These are phyloP conservation scores for Buteo buteo DNA, from an alignment of 2,113 vertebrate species.

Conservation along the genomic window DNA sequence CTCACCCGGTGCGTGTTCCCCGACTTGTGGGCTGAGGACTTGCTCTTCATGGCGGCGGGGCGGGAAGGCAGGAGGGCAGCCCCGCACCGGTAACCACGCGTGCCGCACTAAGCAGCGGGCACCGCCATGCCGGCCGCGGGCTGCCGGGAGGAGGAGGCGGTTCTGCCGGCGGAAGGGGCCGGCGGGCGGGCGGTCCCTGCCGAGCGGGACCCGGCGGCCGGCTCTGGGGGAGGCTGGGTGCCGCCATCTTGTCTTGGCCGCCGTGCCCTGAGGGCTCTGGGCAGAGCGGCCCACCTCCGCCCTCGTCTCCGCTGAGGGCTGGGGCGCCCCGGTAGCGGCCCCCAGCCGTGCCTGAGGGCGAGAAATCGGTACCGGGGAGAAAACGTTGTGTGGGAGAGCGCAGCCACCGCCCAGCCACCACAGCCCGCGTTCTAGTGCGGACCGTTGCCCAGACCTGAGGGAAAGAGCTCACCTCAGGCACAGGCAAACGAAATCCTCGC, in stretches of 20 bases:
- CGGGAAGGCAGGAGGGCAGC: too few species aligned
- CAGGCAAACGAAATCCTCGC: rapidly evolving
- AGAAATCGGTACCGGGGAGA: neutral
- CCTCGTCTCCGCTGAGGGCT: neutral
- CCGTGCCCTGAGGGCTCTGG: rapidly evolving
- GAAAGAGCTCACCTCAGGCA: neutral
- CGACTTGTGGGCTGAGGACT: slow-evolving; percentile 85
- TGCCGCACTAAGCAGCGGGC: neutral
- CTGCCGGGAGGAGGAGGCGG: slow-evolving; percentile 9
- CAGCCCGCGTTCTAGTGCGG: neutral
- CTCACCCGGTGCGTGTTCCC: slow-evolving; percentile 92
- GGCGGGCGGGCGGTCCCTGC: rapidly evolving
- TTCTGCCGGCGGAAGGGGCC: neutral
- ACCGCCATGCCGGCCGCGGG: slow-evolving; percentile 71
- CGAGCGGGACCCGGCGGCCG: rapidly evolving
- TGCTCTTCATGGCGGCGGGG: slow-evolving; percentile 75
- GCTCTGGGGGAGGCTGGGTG: rapidly evolving
- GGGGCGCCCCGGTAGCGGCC: neutral
- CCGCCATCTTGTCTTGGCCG: rapidly evolving
- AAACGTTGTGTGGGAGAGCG: rapidly evolving
- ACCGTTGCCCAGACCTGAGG: neutral
- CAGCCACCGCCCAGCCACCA: neutral
- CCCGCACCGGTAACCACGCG: neutral
- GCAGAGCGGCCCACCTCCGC: rapidly evolving
- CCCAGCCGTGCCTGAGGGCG: too few species aligned